Percentiles rank a stretch among this genome's conserved stretches.
phyloP scores from a whole-genome alignment of 2,888 invertebrate species.

The Pomacea canaliculata region DNA sequence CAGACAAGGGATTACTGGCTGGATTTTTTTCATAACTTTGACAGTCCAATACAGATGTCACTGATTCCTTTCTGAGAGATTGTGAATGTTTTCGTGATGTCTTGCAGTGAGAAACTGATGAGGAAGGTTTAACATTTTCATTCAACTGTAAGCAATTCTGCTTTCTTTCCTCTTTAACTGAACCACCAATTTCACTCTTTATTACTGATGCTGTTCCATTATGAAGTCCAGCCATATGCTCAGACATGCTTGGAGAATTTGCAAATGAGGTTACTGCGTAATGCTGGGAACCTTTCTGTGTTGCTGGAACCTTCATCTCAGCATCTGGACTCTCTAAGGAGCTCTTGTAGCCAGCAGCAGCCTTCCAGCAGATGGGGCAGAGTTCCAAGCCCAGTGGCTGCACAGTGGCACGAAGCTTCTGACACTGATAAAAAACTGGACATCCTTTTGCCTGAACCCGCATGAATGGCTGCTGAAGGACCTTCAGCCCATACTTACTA shows the following conservation, averaged over 20 bases:
- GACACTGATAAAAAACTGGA: constrained; percentile 13
- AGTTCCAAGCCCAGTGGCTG: constrained; percentile 12
- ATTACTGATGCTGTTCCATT: too few relatives aligned
- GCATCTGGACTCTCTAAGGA: too few relatives aligned
- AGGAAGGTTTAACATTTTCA: neutral
- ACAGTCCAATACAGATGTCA: neutral
- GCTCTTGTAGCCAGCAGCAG: neutral
- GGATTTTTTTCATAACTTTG: neutral
- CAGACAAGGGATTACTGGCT: neutral
- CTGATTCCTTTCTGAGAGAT: neutral
- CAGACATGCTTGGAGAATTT: too few relatives aligned
- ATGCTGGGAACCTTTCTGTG: too few relatives aligned
- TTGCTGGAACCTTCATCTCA: too few relatives aligned
- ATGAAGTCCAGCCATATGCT: too few relatives aligned
- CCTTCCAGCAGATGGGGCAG: constrained; percentile 5
- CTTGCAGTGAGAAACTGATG: neutral
- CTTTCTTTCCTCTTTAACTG: neutral
- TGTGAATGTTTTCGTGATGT: neutral
- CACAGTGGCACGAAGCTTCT: neutral
- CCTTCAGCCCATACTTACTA: constrained; percentile 2
- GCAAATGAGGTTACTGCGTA: too few relatives aligned
- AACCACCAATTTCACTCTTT: too few relatives aligned
- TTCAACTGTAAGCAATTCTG: neutral
- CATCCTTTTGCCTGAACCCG: constrained; percentile 16
- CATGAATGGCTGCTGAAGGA: constrained; percentile 15